phyloP scores from a whole-genome alignment of 2,797 vertebrate species.

The Phyllotis vaccarum region DNA sequence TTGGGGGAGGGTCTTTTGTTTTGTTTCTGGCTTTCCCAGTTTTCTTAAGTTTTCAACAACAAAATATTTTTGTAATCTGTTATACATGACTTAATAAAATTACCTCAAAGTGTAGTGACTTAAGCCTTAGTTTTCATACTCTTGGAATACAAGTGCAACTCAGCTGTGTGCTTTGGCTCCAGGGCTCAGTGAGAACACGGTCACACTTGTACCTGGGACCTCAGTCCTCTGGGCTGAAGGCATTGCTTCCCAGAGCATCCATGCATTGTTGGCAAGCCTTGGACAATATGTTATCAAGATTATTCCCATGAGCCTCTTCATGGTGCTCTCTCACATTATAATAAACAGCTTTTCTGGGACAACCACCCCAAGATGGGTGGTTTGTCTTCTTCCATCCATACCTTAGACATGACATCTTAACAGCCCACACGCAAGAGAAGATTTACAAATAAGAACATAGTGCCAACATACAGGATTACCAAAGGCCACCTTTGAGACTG shows the following conservation, averaged over 20 bases:
- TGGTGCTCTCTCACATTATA: not conserved
- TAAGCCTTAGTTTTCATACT: not conserved
- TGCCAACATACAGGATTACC: not conserved
- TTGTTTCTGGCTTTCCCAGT: slow-evolving; percentile 48
- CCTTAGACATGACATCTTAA: not conserved
- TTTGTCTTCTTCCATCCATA: not conserved
- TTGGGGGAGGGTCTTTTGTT: not conserved
- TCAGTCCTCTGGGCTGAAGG: not conserved
- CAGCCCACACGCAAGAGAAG: not conserved
- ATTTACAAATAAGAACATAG: not conserved
- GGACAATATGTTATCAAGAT: not conserved
- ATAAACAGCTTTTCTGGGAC: not conserved
- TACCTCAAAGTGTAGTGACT: not conserved
- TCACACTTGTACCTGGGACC: not conserved
- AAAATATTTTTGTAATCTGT: not conserved
- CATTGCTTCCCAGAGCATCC: not conserved
- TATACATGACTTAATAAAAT: slow-evolving; percentile 9
- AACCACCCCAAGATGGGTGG: not conserved
- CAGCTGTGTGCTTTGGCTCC: slow-evolving; percentile 14
- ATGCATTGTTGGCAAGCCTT: not conserved
- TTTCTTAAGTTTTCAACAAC: slow-evolving; percentile 49
- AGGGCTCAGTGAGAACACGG: not conserved
- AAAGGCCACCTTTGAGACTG: not conserved
- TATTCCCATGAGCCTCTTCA: not conserved
- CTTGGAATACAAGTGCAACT: not conserved